Base-by-base conservation (phyloP, 2,113 vertebrate species). In the Elephantulus edwardii region DNA sequence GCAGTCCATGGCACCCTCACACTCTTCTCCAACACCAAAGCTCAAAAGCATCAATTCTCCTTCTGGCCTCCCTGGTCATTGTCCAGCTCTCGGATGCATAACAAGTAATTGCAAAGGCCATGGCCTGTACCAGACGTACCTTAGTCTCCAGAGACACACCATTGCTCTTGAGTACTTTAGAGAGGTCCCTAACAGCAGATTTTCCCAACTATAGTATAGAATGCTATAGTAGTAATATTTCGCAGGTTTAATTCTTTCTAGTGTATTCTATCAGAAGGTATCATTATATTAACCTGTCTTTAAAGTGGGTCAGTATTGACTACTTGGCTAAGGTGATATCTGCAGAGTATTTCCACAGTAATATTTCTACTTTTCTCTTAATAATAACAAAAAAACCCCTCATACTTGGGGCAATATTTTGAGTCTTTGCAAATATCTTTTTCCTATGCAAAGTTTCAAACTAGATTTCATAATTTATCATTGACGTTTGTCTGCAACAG, bases 251-350 rank as follows among this genome's bases (percentile, higher is more conserved):
- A 2, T 83, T 46, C 16, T 78, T 52, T 7, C 52, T 10, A 38
- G 13, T 28, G 0, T 0, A 7, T 28, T 1, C 7, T 8, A 12
- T n/a, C 1, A 11, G 28, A 1, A 3, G 1, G 6, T 72, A 52
- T n/a, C 3, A 14, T 10, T 17, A 48, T 62, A 24, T 3, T 42
- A 11, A 2, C 22, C 3, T 58, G 78, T 83, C 9, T 82, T 26
- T 22, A n/a, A 48, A 74, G 8, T 33, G 4, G 20, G 2, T 33
- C 12, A 70, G 58, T 6, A 11, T 74, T 70, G 4, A 70, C 42
- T n/a, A 79, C 4, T 20, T 48, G 2, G 3, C 68, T 56, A 52
- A 77, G 40, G 6, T n/a, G 38, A 24, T 48, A 3, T 19, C 6
- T 16, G 3, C 5, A 80, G 24, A 11, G 16, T 46, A 72, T 79